Evolutionary conservation across 2,797 vertebrate genomes (phyloP), one percentile per base, ranked within the genome.

Genomic region (Enteromius fasciolatus): DNA sequence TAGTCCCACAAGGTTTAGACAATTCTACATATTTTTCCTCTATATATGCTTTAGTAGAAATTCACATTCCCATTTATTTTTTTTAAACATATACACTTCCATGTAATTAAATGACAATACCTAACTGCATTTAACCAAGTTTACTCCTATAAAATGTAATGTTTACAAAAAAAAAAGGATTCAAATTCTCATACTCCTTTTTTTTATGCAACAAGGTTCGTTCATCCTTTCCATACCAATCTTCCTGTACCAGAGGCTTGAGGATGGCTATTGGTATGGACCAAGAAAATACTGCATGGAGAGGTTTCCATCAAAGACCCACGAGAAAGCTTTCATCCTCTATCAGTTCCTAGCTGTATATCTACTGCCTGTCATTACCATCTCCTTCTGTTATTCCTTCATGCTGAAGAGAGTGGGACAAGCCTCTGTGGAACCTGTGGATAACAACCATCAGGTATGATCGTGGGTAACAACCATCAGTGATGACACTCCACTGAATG

Each of bases 291-390:
- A 96, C 90, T 96, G 95, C 90, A 91, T 94, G 88, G 95, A 96
- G 86, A 91, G 93, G 36, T 96, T 96, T 83, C 95, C 95, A n/a
- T 95, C 94, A 8, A 95, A 95, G 89, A 89, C 86, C 2, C 94
- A 95, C 3, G 94, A 96, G 88, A 93, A 92, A 82, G 94, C 94
- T 28, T 96, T 95, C 85, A 96, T 94, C 86, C 93, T 96, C n/a
- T 96, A 96, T 89, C 95, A 96, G 90, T 96, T 96, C 61, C 93
- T 95, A 48, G 93, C 94, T 5, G 95, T 94, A 76, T 96, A 96
- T 87, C 89, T 96, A 46, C 91, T 96, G 72, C 95, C 95, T 1
- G 93, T 96, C 67, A 91, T 96, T 84, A 96, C 95, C 17, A 96
- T 96, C 85, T 94, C 95, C 44, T 94, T 95, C 88, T 96, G 95